A percentile compares a stretch with the other conserved stretches of the same genome.
phyloP scores from a whole-genome alignment of 2,113 vertebrate species.

The Eira barbara region DNA sequence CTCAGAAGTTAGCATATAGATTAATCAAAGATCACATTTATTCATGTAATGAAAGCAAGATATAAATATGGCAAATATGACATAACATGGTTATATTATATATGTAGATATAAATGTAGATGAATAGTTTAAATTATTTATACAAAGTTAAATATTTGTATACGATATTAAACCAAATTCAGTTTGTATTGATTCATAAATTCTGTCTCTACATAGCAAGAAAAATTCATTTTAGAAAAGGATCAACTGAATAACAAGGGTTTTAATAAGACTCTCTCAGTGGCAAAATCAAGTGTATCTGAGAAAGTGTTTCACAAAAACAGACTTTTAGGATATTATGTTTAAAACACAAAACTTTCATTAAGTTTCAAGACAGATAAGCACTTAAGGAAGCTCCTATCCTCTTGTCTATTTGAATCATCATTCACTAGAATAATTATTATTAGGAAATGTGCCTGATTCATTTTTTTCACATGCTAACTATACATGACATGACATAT shows the following conservation, averaged over 20 bases:
- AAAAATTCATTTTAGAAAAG: not conserved
- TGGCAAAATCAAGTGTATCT: not conserved
- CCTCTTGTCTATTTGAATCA: slow-evolving; percentile 47
- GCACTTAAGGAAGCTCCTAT: not conserved
- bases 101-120: too few species aligned
- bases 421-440: slow-evolving; percentile 48
- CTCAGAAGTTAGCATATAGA: not conserved
- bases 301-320: not conserved
- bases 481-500: slow-evolving; percentile 20
- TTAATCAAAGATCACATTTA: not conserved
- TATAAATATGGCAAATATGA: not conserved
- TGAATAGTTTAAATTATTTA: too few species aligned
- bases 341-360: slow-evolving; percentile 36
- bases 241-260: not conserved
- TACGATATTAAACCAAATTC: not conserved
- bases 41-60: not conserved
- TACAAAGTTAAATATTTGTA: not conserved
- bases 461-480: slow-evolving; percentile 60
- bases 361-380: slow-evolving; percentile 44
- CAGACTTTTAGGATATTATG: not conserved
- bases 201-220: not conserved
- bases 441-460: slow-evolving; percentile 48
- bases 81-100: not conserved
- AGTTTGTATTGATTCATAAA: not conserved
- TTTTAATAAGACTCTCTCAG: slow-evolving; percentile 26